A percentile compares a stretch with the other conserved stretches of the same genome.
Conservation (phyloP, 64 coral and sea anemone species). For the Stichodactyla helianthus region DNA sequence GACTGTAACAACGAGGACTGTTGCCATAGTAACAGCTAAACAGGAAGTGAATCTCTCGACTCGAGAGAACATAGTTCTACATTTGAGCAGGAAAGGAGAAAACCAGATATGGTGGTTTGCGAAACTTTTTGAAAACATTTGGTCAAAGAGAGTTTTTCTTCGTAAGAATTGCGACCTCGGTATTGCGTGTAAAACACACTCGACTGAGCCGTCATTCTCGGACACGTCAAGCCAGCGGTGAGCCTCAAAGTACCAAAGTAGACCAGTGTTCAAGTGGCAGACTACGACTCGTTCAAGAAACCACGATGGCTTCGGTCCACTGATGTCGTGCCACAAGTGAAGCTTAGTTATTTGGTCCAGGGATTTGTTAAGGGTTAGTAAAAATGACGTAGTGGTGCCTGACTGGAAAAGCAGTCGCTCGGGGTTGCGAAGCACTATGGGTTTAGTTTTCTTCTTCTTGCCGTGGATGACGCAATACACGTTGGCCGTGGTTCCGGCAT, state of each 20-base stretch:
- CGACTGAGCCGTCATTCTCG: constrained; percentile 34
- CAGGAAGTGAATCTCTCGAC: constrained; percentile 33
- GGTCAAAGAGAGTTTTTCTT: constrained; percentile 35
- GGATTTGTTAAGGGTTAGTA: constrained; percentile 46
- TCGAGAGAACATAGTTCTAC: constrained; percentile 25
- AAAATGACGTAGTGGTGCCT: constrained; percentile 40
- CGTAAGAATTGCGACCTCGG: constrained; percentile 19
- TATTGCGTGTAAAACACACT: constrained; percentile 37
- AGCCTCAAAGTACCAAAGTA: constrained; percentile 56
- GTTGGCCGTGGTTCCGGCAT: constrained; percentile 54
- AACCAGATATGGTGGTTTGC: constrained; percentile 56
- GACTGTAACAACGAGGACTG: constrained; percentile 1
- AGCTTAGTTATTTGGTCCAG: constrained; percentile 50
- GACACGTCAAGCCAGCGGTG: constrained; percentile 62
- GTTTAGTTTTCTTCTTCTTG: constrained; percentile 49
- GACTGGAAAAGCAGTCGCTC: constrained; percentile 48
- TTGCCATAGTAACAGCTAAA: constrained; percentile 21
- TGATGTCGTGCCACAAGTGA: constrained; percentile 66
- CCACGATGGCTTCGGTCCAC: constrained; percentile 58
- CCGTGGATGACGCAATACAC: constrained; percentile 60
- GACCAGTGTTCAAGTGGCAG: constrained; percentile 51
- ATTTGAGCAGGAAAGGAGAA: constrained; percentile 28
- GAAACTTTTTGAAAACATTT: constrained; percentile 26
- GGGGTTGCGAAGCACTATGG: constrained; percentile 58
- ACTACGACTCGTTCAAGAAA: constrained; percentile 63